A percentile compares a stretch with the other conserved stretches of the same genome.
Evolutionary conservation across 2,113 vertebrate species (phyloP).

Genomic region (Oceanites oceanicus): DNA sequence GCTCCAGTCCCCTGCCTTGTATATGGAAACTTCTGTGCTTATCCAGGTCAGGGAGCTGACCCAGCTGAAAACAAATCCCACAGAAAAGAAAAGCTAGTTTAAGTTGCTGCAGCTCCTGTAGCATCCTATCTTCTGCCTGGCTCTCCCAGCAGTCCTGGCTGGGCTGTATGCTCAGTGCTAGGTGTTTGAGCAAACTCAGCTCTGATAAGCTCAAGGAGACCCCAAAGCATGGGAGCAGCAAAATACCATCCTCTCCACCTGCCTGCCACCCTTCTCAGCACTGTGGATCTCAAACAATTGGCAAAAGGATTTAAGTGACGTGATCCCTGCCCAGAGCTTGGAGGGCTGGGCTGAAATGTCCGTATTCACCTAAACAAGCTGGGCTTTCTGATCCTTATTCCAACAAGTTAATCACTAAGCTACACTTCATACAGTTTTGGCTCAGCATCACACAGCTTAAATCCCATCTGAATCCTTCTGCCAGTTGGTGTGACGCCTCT

Average conservation of each 20-base stretch:
- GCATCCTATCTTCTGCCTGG: not conserved
- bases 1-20: not conserved
- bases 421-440: not conserved
- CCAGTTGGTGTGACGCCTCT: not conserved
- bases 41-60: not conserved
- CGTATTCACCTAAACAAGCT: not conserved
- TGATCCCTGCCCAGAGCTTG: not conserved
- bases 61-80: not conserved
- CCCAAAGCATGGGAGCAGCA: not conserved
- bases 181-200: not conserved
- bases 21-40: not conserved
- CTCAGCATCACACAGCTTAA: not conserved
- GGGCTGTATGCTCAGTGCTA: not conserved
- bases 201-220: not conserved
- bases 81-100: not conserved
- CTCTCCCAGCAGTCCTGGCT: not conserved
- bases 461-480: not conserved
- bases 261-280: not conserved
- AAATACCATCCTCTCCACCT: not conserved
- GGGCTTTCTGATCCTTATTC: not conserved
- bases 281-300: not conserved
- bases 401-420: not conserved
- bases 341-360: not conserved
- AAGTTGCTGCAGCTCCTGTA: not conserved
- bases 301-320: not conserved